Conservation (phyloP, 30 jellyfish, hydroid and myxozoan genomes). For the Chrysaora quinquecirrha region DNA sequence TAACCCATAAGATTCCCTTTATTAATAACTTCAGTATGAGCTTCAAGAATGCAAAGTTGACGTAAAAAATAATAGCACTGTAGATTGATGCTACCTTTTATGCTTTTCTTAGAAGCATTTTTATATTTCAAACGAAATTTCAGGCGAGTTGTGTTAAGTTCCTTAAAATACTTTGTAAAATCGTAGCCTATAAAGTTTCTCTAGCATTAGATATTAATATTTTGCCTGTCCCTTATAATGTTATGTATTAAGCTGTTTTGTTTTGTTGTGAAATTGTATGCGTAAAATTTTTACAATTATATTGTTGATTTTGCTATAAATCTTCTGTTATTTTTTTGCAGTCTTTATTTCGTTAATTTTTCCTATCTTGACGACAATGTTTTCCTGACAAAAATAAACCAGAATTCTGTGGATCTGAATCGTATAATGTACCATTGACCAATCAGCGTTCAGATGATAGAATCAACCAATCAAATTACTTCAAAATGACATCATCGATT, state of each 20-base stretch:
- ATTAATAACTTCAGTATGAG: not conserved
- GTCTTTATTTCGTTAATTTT: too few species aligned
- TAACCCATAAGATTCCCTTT: not conserved
- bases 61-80: not conserved
- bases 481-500: not conserved
- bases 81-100: not conserved
- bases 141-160: too few species aligned
- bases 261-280: too few species aligned
- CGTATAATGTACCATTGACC: not conserved
- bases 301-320: too few species aligned
- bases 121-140: too few species aligned
- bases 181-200: not conserved
- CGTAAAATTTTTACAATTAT: too few species aligned
- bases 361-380: not conserved
- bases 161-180: not conserved
- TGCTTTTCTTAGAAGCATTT: too few species aligned
- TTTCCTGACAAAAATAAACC: not conserved
- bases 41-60: not conserved
- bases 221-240: too few species aligned
- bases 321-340: too few species aligned
- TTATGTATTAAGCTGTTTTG: too few species aligned
- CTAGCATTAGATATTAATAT: not conserved
- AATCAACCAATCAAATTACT: not conserved
- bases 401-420: not conserved
- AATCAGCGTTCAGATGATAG: not conserved